Evolutionary conservation across 2,797 vertebrate genomes (phyloP).

Genomic region (Pempheris klunzingeri): DNA sequence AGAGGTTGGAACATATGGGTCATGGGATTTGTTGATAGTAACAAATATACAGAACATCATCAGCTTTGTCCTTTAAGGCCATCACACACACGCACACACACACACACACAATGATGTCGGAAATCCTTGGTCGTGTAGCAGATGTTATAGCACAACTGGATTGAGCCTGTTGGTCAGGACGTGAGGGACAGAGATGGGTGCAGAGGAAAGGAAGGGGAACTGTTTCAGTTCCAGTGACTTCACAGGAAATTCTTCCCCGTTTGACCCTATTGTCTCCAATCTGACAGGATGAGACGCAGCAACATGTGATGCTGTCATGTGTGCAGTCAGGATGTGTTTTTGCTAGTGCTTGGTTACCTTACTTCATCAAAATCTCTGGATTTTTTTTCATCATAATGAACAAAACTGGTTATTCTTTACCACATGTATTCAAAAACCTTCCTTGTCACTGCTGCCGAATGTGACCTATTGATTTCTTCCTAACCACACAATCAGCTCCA

Average conservation of each 20-base stretch:
- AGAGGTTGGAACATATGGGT: not conserved
- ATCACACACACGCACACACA: constrained; percentile 1
- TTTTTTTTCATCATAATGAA: not conserved
- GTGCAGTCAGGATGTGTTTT: not conserved
- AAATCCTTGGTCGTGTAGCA: constrained; percentile 25
- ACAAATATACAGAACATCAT: constrained; percentile 2
- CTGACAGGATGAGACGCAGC: constrained; percentile 23
- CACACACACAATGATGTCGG: not conserved
- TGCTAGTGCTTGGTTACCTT: not conserved
- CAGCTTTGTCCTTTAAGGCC: not conserved
- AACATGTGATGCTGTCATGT: constrained; percentile 2
- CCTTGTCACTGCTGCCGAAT: not conserved
- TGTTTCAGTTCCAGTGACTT: constrained; percentile 39
- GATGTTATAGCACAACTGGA: constrained; percentile 30
- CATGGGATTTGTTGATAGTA: not conserved
- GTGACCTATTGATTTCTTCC: constrained; percentile 9
- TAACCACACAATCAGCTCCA: constrained; percentile 4
- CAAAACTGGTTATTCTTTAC: not conserved
- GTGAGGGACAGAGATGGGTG: constrained; percentile 31
- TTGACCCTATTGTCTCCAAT: constrained; percentile 45
- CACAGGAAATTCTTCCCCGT: constrained; percentile 47
- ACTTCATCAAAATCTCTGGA: not conserved
- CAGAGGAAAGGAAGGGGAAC: constrained; percentile 64
- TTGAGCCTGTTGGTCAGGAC: constrained; percentile 48
- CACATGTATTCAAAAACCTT: not conserved